These are phyloP conservation scores for Tichodroma muraria DNA, from an alignment of 2,113 vertebrate genomes.

Conservation along the genomic window DNA sequence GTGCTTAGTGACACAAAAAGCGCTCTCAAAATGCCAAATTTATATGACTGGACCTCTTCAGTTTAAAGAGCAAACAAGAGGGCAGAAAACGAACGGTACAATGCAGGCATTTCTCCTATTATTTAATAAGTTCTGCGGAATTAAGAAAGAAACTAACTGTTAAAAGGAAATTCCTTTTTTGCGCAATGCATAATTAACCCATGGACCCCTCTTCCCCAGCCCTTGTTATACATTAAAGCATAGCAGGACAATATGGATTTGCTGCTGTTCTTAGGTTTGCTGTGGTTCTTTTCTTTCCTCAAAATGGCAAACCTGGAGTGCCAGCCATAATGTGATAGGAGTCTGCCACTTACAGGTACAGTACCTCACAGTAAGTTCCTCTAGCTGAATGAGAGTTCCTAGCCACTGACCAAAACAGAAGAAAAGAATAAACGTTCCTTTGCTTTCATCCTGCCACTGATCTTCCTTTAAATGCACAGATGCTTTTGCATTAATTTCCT, in stretches of 20 bases:
- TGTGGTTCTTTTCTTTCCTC: neutral
- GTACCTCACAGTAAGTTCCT: neutral
- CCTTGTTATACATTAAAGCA: neutral
- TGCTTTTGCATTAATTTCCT: neutral
- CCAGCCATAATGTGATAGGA: neutral
- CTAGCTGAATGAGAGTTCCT: neutral
- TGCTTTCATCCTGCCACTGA: neutral
- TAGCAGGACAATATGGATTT: neutral
- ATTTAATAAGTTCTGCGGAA: neutral
- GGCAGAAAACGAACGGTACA: neutral
- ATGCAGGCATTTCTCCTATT: neutral
- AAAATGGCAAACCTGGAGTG: neutral
- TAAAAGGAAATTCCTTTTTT: neutral
- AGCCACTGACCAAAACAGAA: neutral
- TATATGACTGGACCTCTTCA: neutral
- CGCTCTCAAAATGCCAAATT: neutral
- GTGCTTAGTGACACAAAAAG: neutral
- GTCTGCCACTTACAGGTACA: neutral
- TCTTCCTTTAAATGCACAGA: neutral
- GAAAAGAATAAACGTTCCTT: neutral
- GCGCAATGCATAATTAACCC: neutral
- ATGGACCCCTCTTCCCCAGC: neutral
- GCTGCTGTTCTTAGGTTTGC: neutral
- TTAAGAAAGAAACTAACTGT: neutral
- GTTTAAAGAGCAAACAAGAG: neutral